Evolutionary conservation across 2,113 vertebrate species (phyloP), one percentile per base, ranked within the genome.

Genomic region (Cyprinodon tularosa): DNA sequence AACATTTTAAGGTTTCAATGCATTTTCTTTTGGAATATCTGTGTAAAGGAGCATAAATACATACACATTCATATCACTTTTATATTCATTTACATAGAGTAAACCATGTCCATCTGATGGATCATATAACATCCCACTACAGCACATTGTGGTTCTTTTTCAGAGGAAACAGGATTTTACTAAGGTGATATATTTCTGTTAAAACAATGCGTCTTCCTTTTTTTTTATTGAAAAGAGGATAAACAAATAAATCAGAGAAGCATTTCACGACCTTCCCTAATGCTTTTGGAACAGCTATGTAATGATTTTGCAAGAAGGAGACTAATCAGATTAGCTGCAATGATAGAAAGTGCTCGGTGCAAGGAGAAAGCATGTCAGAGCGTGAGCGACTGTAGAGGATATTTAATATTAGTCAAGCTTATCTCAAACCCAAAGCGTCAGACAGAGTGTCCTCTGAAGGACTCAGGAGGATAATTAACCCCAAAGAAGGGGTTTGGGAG

Each of bases 181-280:
- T 8, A 53, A 6, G 15, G 17, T 53, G 15, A 45, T 45, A 2
- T 45, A 45, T 45, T 29, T 29, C 29, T 29, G 60, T 37, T 13
- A 4, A 36, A 29, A 3, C 12, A 42, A 45, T 42, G 1, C 5
- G 5, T n/a, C 17, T 8, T n/a, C 2, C 20, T 20, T 57, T 57
- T 57, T 57, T 44, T 61, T 17, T 12, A 37, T 68, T 48, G 10
- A 15, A 8, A 71, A 29, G 48, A 0, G 0, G 2, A 10, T 29
- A 38, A 45, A 36, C 12, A 20, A 50, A 4, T 3, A 17, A 0
- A 69, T 10, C 4, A 10, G n/a, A 47, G n/a, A 75, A 17, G 48
- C 2, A 12, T 12, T 20, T n/a, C 50, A 1, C 40, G 50, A 38
- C 12, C 50, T 0, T n/a, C 39, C 13, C 6, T 37, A 39, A 45